Evolutionary conservation across 2,888 invertebrate genomes (phyloP).

Genomic region (Mesorhabditis sp.): DNA sequence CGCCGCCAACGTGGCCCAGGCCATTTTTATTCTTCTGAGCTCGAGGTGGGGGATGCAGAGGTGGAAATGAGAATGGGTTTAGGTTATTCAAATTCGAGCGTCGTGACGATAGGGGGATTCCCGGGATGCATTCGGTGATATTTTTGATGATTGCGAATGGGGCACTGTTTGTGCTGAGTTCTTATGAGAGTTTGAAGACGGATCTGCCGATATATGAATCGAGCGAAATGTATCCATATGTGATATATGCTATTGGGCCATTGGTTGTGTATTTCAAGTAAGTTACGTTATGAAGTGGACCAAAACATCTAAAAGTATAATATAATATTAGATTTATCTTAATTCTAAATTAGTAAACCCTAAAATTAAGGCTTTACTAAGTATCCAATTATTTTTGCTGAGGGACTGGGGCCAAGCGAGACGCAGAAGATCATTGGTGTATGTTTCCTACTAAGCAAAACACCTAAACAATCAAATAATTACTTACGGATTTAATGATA

Average conservation of each 20-base stretch:
- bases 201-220: neutral
- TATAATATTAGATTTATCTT: too few relatives aligned
- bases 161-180: neutral
- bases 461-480: too few relatives aligned
- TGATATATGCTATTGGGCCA: neutral
- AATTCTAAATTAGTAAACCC: too few relatives aligned
- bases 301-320: too few relatives aligned
- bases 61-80: neutral
- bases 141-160: neutral
- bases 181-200: neutral
- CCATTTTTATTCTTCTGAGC: neutral
- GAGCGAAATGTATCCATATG: neutral
- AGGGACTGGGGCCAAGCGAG: too few relatives aligned
- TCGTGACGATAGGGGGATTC: neutral
- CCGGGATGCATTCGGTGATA: neutral
- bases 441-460: too few relatives aligned
- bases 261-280: neutral
- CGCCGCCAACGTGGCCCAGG: neutral
- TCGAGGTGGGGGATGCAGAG: neutral
- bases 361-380: too few relatives aligned
- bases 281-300: neutral
- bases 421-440: too few relatives aligned
- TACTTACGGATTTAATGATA: too few relatives aligned
- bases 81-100: too few relatives aligned
- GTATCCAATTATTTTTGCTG: too few relatives aligned